Percentiles rank a stretch among this genome's conserved stretches.
phyloP scores from a whole-genome alignment of 1,140 invertebrate species.

The Drosophila subpulchrella region DNA sequence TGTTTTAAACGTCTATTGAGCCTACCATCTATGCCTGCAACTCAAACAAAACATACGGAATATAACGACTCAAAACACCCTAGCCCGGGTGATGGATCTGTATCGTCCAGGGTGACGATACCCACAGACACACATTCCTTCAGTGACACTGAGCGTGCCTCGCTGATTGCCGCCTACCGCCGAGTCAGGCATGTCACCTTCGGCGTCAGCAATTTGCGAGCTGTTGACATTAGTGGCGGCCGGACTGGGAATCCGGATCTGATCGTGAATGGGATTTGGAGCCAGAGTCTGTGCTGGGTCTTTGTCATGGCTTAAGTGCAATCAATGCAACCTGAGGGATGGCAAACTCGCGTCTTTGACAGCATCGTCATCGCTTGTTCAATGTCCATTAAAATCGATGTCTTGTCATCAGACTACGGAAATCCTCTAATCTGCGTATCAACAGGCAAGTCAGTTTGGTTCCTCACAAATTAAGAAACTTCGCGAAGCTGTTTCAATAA shows the following conservation, averaged over 20 bases:
- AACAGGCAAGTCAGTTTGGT: neutral
- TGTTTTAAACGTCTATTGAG: constrained; percentile 13
- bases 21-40: constrained; percentile 31
- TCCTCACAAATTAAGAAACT: neutral
- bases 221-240: constrained; percentile 55
- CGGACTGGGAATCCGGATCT: constrained; percentile 16
- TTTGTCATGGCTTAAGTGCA: constrained; percentile 63
- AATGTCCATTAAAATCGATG: constrained; percentile 13
- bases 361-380: constrained; percentile 27
- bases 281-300: constrained; percentile 8
- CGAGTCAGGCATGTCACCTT: constrained; percentile 61
- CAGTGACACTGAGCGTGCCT: constrained; percentile 51
- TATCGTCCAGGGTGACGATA: neutral
- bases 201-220: constrained; percentile 53
- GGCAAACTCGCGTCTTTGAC: constrained; percentile 7
- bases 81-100: neutral
- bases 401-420: constrained; percentile 4
- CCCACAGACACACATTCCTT: neutral
- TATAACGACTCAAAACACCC: neutral
- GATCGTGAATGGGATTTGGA: constrained; percentile 28
- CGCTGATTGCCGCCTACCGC: constrained; percentile 75
- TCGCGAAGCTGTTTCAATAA: constrained; percentile 57
- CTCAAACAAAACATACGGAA: neutral
- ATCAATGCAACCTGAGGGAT: constrained; percentile 47
- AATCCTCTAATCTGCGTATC: constrained; percentile 6